Percentiles rank a stretch among this genome's conserved stretches.
These are phyloP conservation scores for Drosophila guanche DNA, from an alignment of 1,140 invertebrate genomes.

Conservation along the genomic window DNA sequence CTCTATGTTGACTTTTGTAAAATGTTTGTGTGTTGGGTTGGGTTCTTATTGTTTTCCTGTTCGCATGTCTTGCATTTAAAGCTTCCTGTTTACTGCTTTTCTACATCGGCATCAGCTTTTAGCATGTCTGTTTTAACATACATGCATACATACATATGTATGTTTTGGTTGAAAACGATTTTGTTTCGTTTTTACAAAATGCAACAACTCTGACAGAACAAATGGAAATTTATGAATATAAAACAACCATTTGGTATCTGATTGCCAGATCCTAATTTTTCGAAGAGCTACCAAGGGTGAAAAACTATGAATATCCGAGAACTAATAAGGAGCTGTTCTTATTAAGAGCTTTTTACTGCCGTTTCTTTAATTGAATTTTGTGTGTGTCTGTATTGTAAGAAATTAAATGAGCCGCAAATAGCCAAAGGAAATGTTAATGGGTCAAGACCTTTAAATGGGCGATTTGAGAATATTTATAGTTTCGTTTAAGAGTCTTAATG, in stretches of 20 bases:
- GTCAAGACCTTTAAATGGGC: constrained; percentile 48
- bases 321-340: no score
- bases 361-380: constrained; percentile 3
- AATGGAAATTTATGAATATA: constrained; percentile 55
- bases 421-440: constrained; percentile 57
- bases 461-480: background rate
- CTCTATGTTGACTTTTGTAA: constrained; percentile 50
- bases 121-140: background rate
- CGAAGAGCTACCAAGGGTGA: no score
- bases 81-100: constrained; percentile 40
- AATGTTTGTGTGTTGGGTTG: constrained; percentile 42
- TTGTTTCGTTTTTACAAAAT: constrained; percentile 53
- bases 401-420: constrained; percentile 14
- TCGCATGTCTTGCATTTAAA: constrained; percentile 51
- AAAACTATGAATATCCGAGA: no score
- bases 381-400: constrained; percentile 14
- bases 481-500: no score
- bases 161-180: constrained; percentile 51
- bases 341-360: no score
- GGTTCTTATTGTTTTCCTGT: constrained; percentile 8
- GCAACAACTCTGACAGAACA: constrained; percentile 57
- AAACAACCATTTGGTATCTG: constrained; percentile 14
- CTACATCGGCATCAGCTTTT: constrained; percentile 26
- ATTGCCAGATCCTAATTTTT: no score
- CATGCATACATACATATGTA: constrained; percentile 51